phyloP scores from a whole-genome alignment of 2,113 vertebrate species.

The Cercopithecus mona region DNA sequence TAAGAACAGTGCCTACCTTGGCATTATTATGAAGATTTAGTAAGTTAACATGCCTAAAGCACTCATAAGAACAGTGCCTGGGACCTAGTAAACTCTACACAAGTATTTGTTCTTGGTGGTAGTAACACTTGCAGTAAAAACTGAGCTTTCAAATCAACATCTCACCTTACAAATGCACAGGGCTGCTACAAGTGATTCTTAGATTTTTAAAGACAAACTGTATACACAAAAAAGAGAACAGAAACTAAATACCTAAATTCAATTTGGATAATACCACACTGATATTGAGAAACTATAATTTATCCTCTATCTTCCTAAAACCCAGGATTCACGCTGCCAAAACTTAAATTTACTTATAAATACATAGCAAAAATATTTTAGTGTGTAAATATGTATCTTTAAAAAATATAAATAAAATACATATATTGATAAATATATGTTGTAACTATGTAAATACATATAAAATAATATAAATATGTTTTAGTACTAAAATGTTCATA shows the following conservation, averaged over 20 bases:
- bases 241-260: background rate
- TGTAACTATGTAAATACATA: background rate
- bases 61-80: background rate
- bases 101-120: background rate
- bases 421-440: background rate
- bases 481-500: background rate
- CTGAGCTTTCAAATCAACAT: background rate
- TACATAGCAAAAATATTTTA: background rate
- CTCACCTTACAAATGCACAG: background rate
- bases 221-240: background rate
- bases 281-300: background rate
- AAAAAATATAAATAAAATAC: background rate
- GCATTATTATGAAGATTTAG: background rate
- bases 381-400: background rate
- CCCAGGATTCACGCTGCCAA: background rate
- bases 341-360: background rate
- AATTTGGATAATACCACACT: background rate
- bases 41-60: background rate
- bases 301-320: conserved; percentile 6
- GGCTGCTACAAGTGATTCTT: background rate
- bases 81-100: background rate
- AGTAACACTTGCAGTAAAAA: background rate
- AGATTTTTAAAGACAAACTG: background rate
- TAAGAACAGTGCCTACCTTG: background rate
- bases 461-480: background rate